phyloP scores from a whole-genome alignment of 2,113 vertebrate species.

The Vidua macroura region DNA sequence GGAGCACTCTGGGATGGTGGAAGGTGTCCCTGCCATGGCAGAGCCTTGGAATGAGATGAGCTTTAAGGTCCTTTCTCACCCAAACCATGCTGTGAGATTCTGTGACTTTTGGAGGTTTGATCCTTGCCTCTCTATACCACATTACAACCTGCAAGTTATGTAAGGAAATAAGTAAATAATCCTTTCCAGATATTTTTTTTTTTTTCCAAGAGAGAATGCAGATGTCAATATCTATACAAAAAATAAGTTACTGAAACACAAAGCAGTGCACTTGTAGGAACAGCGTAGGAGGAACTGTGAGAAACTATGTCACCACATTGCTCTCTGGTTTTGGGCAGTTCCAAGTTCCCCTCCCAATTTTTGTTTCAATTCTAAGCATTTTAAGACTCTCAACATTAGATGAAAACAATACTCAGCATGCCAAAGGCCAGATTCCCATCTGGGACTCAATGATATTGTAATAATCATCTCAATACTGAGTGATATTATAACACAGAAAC shows the following conservation, averaged over 20 bases:
- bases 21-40: background rate
- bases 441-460: slow-evolving; percentile 46
- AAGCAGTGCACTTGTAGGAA: slow-evolving; percentile 38
- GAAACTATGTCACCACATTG: slow-evolving; percentile 38
- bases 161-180: background rate
- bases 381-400: slow-evolving; percentile 25
- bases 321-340: slow-evolving; percentile 45
- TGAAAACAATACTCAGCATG: slow-evolving; percentile 29
- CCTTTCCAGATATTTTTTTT: background rate
- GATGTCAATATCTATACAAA: background rate
- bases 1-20: background rate
- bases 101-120: background rate
- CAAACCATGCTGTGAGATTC: background rate
- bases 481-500: slow-evolving; percentile 16
- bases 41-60: too few relatives aligned
- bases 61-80: background rate
- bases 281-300: slow-evolving; percentile 13
- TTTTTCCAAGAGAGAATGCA: background rate
- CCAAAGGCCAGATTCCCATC: slow-evolving; percentile 19
- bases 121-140: background rate
- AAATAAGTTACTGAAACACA: slow-evolving; percentile 11
- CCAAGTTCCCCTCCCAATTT: slow-evolving; percentile 48
- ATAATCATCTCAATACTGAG: slow-evolving; percentile 28
- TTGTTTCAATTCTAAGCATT: slow-evolving; percentile 44
- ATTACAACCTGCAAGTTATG: background rate